Evolutionary conservation across 2,797 vertebrate genomes (phyloP), one percentile per base, ranked within the genome.

Genomic region (Hyperoplus lanceolatus): DNA sequence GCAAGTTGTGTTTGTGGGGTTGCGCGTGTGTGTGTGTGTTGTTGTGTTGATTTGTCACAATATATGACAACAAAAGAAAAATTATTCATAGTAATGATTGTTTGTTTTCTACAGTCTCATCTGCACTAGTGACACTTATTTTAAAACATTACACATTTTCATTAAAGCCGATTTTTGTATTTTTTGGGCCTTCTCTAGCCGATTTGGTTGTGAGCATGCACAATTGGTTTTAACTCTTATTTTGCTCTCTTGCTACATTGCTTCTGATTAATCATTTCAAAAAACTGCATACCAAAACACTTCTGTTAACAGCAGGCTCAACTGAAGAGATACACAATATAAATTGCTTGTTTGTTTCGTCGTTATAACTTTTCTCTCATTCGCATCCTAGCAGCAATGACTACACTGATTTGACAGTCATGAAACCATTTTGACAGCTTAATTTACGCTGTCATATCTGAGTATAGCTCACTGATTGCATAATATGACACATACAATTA

Each of bases 401-500:
- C 70, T 60, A 51, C 69, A 57, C 14, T 51, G 81, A 81, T 74
- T 81, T 66, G 82, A 63, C 62, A 43, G 65, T 82, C 38, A 49
- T 79, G 81, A 81, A 84, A 80, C 62, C 56, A 82, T 79, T 84
- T 72, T 83, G 88, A 85, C 84, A 85, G 78, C 76, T 79, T 81
- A 75, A 82, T 87, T 87, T 64, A 69, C 53, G 60, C 79, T 51
- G 72, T 71, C 69, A 79, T 66, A 66, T 62, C 62, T 56, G 62
- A 78, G 73, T 87, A 58, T 54, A 53, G 64, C 57, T 48, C 3
- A 18, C 77, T 81, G 73, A 76, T 85, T 80, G 64, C 72, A 60
- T 73, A 77, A 83, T 69, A 61, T 63, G 91, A 87, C 85, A 81
- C 59, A 67, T 87, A 85, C 73, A 84, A 79, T 88, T 81, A 87